phyloP scores from a whole-genome alignment of 2,797 vertebrate genomes.

The Huso huso region DNA sequence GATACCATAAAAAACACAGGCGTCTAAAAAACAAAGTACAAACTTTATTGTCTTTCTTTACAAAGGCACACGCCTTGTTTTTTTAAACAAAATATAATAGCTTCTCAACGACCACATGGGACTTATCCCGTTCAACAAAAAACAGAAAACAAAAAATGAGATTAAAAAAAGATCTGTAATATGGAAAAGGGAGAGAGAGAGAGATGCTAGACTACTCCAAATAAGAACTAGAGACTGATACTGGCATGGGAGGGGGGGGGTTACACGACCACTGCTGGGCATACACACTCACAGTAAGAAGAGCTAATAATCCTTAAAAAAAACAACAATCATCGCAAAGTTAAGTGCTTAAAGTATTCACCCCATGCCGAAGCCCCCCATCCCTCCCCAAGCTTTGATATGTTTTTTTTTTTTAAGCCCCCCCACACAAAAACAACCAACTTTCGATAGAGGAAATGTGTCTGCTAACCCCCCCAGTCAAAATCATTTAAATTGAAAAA shows the following conservation, averaged over 20 bases:
- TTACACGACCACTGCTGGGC: slow-evolving; percentile 32
- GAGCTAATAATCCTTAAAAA: slow-evolving; percentile 53
- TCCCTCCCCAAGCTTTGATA: not conserved
- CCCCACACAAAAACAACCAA: too few relatives aligned
- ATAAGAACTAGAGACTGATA: slow-evolving; percentile 38
- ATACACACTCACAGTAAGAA: slow-evolving; percentile 52
- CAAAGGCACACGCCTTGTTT: slow-evolving; percentile 94
- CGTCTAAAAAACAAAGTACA: slow-evolving; percentile 98
- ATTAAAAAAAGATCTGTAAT: slow-evolving; percentile 26
- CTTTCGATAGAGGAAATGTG: too few relatives aligned
- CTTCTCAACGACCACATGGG: slow-evolving; percentile 83
- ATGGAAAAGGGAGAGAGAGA: slow-evolving; percentile 34
- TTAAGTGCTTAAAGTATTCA: slow-evolving; percentile 80
- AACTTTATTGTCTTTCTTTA: slow-evolving; percentile 99
- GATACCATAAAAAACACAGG: slow-evolving; percentile 16
- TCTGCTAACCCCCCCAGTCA: too few relatives aligned
- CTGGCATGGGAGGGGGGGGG: slow-evolving; percentile 25
- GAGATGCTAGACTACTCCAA: slow-evolving; percentile 33
- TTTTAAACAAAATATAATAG: slow-evolving; percentile 88
- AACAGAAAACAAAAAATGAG: slow-evolving; percentile 39
- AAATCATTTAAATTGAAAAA: too few relatives aligned
- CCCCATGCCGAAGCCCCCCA: slow-evolving; percentile 25
- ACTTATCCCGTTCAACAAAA: slow-evolving; percentile 57
- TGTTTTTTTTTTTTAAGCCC: too few relatives aligned
- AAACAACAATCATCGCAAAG: slow-evolving; percentile 41